Evolutionary conservation across 1,140 invertebrate genomes (phyloP), one percentile per base, ranked within the genome.

Genomic region (Micrasema longulum): DNA sequence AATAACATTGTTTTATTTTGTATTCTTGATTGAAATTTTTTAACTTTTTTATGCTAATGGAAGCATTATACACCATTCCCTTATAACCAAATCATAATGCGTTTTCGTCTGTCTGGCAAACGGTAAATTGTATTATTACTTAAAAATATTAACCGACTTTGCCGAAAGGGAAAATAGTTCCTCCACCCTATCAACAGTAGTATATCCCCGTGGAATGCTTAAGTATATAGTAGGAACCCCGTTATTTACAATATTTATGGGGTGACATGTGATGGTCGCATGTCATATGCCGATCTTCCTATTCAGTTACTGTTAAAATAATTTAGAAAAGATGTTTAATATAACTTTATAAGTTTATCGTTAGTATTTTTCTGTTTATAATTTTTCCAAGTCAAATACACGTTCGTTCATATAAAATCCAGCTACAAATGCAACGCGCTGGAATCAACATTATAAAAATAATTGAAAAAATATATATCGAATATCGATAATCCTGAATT

Each of bases 31-130:
- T 41, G 18, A 48, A 10, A 22, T 48, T 23, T 36, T 16, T 16
- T 18, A 12, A n/a, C 48, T 74, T 74, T 71, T 71, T 64, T 71
- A 74, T 74, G 73, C 65, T 71, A 74, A 74, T 74, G 38, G 69
- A 23, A 55, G 57, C 73, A 74, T 74, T 74, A 74, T 71, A 74
- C 68, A 68, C 73, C 69, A 74, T 68, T 68, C 64, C 47, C 23
- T 57, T 55, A 26, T 69, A 47, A 57, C 45, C 12, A 41, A 20
- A 64, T 47, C 36, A 16, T 60, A 18, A 60, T 60, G 35, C 35
- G 55, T 36, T 43, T 16, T 43, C 35, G 18, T 60, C 12, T 38
- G 55, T 38, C 35, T 53, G 65, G 48, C 23, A 67, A 35, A 67
- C 18, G 62, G 47, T 64, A 64, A 64, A 64, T 64, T 64, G 47